phyloP scores from a whole-genome alignment of 1,140 invertebrate species.

The Brachionus plicatilis region DNA sequence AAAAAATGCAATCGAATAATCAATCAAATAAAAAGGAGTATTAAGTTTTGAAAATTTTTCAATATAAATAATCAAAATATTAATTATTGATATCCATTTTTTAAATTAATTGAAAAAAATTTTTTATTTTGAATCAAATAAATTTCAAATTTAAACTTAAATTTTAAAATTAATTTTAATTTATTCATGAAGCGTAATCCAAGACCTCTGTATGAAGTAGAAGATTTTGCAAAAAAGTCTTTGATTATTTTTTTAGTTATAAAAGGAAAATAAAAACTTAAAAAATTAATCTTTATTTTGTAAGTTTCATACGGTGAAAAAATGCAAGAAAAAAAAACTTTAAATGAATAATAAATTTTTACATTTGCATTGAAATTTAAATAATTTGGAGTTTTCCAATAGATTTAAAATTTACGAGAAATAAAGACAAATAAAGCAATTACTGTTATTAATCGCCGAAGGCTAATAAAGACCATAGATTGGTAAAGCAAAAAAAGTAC shows the following conservation, averaged over 20 bases:
- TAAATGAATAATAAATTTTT: slow-evolving; percentile 7
- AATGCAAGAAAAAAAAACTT: background rate
- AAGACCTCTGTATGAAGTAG: too few relatives aligned
- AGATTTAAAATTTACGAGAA: background rate
- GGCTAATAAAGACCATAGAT: background rate
- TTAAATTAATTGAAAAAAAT: too few relatives aligned
- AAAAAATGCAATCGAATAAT: too few relatives aligned
- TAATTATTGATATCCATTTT: too few relatives aligned
- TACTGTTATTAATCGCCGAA: background rate
- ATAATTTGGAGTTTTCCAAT: background rate
- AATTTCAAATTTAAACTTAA: too few relatives aligned
- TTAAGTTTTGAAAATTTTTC: too few relatives aligned
- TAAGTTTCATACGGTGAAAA: slow-evolving; percentile 3
- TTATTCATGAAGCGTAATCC: too few relatives aligned
- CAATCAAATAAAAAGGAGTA: too few relatives aligned
- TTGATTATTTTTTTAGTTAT: background rate
- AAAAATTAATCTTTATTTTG: background rate
- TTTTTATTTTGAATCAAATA: too few relatives aligned
- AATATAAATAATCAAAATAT: too few relatives aligned
- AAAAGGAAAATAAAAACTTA: background rate
- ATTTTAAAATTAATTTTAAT: too few relatives aligned
- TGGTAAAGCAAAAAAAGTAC: background rate
- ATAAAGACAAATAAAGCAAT: background rate
- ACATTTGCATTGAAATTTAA: slow-evolving; percentile 1
- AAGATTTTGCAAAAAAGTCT: too few relatives aligned